phyloP scores from a whole-genome alignment of 2,113 vertebrate species.

The Argyrosomus japonicus region DNA sequence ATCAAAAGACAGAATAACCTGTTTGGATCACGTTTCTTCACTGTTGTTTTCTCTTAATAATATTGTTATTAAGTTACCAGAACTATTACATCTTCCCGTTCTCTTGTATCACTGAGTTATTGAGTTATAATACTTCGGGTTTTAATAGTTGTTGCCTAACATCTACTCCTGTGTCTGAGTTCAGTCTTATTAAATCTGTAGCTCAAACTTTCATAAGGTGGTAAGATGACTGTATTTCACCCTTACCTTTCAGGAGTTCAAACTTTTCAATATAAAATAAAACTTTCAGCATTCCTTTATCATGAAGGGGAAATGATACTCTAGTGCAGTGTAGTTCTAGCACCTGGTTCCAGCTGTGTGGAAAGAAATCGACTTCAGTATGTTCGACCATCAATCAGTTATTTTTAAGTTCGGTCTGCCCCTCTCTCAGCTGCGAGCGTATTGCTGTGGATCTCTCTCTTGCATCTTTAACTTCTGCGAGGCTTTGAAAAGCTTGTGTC shows the following conservation, averaged over 20 bases:
- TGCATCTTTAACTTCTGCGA: constrained; percentile 62
- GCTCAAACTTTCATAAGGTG: constrained; percentile 12
- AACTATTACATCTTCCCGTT: background rate
- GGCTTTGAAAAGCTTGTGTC: constrained; percentile 60
- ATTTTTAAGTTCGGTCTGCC: constrained; percentile 37
- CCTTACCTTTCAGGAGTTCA: background rate
- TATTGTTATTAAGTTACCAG: too few relatives aligned
- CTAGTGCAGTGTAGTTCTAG: background rate
- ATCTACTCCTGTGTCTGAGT: constrained; percentile 3
- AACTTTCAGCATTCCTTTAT: background rate
- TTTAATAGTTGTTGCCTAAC: background rate
- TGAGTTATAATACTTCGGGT: background rate
- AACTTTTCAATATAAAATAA: background rate
- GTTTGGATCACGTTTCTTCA: background rate
- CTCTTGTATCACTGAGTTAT: too few relatives aligned
- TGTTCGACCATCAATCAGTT: constrained; percentile 52
- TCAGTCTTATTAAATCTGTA: constrained; percentile 23
- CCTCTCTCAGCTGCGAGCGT: background rate
- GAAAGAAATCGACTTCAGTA: constrained; percentile 24
- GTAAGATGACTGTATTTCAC: background rate
- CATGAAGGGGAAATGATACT: background rate
- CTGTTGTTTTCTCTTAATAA: background rate
- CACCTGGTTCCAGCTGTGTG: constrained; percentile 19
- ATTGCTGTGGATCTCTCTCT: constrained; percentile 21
- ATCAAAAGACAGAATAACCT: background rate